Percentiles rank a stretch among this genome's conserved stretches.
These are phyloP conservation scores for Sebastes flavidus DNA, from an alignment of 2,797 vertebrate genomes.

Conservation along the genomic window DNA sequence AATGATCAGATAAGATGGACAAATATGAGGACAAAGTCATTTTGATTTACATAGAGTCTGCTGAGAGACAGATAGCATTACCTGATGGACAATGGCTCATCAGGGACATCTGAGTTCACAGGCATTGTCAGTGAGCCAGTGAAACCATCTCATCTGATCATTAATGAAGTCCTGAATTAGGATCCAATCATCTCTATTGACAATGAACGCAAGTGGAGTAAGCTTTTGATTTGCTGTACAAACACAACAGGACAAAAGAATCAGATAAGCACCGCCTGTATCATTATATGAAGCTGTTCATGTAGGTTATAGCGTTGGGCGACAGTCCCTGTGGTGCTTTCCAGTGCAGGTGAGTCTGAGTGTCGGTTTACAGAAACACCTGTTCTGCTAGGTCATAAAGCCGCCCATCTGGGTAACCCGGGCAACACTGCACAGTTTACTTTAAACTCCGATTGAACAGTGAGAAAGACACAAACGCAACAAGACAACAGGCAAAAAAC, in stretches of 20 bases:
- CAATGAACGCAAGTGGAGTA: background rate
- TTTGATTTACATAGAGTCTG: constrained; percentile 40
- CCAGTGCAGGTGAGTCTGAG: constrained; percentile 50
- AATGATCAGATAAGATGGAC: constrained; percentile 44
- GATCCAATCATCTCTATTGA: background rate
- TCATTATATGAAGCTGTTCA: background rate
- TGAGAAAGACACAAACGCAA: constrained; percentile 8
- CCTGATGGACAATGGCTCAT: constrained; percentile 34
- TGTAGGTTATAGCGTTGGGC: background rate
- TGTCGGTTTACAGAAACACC: constrained; percentile 83
- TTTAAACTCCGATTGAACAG: background rate
- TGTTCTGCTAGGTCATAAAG: constrained; percentile 64
- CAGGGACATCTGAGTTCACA: constrained; percentile 4
- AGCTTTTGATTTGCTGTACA: background rate
- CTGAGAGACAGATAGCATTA: background rate
- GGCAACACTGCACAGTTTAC: constrained; percentile 52
- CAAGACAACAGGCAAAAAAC: background rate
- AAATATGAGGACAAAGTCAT: constrained; percentile 15
- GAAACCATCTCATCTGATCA: background rate
- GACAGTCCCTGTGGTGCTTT: constrained; percentile 17
- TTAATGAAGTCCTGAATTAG: constrained; percentile 9
- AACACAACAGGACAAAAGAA: background rate
- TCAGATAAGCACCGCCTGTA: background rate
- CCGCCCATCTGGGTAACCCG: constrained; percentile 66
- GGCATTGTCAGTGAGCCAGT: background rate